These are phyloP conservation scores for Stercorarius parasiticus DNA, from an alignment of 2,113 vertebrate genomes.

Conservation along the genomic window DNA sequence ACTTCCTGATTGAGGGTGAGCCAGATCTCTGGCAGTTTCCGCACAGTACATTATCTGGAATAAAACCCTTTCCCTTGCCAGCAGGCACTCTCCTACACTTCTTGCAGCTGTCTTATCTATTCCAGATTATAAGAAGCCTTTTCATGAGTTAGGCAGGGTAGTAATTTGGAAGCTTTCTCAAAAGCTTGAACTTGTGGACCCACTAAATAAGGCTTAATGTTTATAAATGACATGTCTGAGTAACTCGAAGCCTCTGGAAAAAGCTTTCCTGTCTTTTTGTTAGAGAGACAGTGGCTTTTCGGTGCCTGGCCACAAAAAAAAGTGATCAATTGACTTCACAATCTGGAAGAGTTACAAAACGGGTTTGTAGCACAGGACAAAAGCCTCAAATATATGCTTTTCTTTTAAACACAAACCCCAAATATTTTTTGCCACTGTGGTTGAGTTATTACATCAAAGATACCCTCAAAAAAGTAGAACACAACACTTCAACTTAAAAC, in stretches of 20 bases:
- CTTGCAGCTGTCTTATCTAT: slow-evolving; percentile 19
- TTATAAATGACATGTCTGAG: background rate
- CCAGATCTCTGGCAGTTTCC: background rate
- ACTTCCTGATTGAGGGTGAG: background rate
- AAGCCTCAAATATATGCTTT: background rate
- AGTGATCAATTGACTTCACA: background rate
- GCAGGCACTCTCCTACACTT: background rate
- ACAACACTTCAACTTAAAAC: background rate
- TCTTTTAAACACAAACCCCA: background rate
- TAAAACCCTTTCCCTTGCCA: background rate
- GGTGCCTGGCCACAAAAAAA: background rate
- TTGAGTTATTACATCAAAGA: background rate
- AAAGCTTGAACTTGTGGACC: slow-evolving; percentile 34
- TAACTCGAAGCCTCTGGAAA: background rate
- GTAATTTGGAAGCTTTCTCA: slow-evolving; percentile 36
- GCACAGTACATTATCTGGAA: background rate
- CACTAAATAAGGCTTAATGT: slow-evolving; percentile 29
- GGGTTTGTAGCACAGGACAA: background rate
- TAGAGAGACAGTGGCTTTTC: background rate
- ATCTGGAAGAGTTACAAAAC: background rate
- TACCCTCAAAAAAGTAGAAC: background rate
- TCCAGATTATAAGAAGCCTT: slow-evolving; percentile 20
- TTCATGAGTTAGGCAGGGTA: slow-evolving; percentile 8
- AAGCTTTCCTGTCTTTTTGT: background rate
- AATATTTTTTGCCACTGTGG: background rate